A percentile compares a stretch with the other conserved stretches of the same genome.
Conservation (phyloP, 2,888 invertebrate genomes). For the Holacanthella duospinosa region DNA sequence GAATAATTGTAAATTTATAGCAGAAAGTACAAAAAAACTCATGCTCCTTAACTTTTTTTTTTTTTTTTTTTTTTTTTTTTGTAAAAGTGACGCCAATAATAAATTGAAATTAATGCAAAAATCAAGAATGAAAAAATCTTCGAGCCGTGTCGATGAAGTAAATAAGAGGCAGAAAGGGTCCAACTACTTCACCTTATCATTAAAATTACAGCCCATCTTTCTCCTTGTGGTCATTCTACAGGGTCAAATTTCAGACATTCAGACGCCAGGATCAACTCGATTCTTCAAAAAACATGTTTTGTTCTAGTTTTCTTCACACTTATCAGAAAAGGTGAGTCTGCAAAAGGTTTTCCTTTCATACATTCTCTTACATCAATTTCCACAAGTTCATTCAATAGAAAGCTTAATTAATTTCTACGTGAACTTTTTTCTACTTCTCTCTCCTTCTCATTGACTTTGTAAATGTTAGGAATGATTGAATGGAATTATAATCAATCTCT, state of each 20-base stretch:
- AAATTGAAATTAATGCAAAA: too few relatives aligned
- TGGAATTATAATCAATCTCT: not conserved
- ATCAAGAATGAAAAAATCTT: too few relatives aligned
- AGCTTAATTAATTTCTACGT: not conserved
- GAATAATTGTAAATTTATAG: too few relatives aligned
- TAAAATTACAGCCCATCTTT: not conserved
- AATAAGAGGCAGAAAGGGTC: too few relatives aligned
- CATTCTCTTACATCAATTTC: not conserved
- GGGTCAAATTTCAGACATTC: constrained; percentile 38
- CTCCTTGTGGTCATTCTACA: constrained; percentile 24
- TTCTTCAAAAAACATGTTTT: constrained; percentile 29
- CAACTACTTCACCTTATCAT: too few relatives aligned
- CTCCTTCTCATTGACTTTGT: not conserved
- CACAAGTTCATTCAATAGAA: not conserved
- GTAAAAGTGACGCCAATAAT: too few relatives aligned
- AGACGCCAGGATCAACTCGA: constrained; percentile 26
- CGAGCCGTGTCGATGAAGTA: too few relatives aligned
- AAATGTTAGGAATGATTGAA: not conserved
- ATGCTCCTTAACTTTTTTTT: too few relatives aligned
- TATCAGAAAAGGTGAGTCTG: too few relatives aligned
- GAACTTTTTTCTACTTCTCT: too few relatives aligned
- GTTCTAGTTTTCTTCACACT: constrained; percentile 30
- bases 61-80: too few relatives aligned
- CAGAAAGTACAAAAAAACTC: too few relatives aligned
- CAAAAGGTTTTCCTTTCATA: not conserved